phyloP scores from a whole-genome alignment of 2,113 vertebrate genomes.

The Arizona elegans region DNA sequence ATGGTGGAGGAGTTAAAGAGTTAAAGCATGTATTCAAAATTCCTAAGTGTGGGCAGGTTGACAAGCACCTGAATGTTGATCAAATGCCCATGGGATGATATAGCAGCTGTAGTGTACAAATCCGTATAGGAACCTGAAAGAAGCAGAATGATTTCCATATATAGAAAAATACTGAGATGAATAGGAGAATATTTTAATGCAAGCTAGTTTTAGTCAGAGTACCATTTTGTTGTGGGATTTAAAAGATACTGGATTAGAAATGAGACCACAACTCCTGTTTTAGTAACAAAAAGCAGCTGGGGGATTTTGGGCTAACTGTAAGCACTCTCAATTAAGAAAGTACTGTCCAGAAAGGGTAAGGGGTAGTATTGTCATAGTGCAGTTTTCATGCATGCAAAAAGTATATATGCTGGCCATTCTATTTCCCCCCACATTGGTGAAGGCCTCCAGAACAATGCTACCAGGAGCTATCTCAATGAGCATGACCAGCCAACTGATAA shows the following conservation, averaged over 20 bases:
- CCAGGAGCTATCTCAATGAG: not conserved
- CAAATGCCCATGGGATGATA: too few relatives aligned
- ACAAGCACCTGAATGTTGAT: not conserved
- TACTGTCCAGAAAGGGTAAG: not conserved
- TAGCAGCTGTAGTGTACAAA: not conserved
- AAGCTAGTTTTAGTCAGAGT: not conserved
- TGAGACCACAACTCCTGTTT: not conserved
- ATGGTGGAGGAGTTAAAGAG: not conserved
- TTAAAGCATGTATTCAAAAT: not conserved
- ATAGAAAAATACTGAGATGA: not conserved
- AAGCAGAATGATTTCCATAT: not conserved
- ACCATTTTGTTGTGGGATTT: not conserved
- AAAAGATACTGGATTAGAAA: not conserved
- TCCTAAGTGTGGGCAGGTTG: not conserved
- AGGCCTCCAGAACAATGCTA: not conserved
- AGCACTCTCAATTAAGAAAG: not conserved
- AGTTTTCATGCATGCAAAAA: not conserved
- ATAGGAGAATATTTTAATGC: not conserved
- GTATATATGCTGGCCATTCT: not conserved
- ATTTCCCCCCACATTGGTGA: not conserved
- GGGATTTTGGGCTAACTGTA: not conserved
- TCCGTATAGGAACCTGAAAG: not conserved
- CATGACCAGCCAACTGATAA: not conserved
- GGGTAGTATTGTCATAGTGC: not conserved
- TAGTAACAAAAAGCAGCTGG: not conserved